Conservation (phyloP, 2,113 vertebrate species). For the Cheirogaleus medius region DNA sequence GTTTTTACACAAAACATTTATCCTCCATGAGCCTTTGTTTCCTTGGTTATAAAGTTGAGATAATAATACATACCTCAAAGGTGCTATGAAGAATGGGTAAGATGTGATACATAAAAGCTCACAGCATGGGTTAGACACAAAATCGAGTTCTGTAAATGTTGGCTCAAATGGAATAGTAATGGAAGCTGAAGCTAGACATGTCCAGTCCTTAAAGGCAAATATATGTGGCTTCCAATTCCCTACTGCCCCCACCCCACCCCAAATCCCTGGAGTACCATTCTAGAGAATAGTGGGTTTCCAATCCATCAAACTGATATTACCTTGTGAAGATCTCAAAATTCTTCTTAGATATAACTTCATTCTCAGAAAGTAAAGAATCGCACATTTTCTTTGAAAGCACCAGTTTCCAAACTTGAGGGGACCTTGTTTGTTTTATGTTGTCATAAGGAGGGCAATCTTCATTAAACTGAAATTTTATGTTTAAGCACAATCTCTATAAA, state of each 20-base stretch:
- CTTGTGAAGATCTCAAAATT: slow-evolving; percentile 9
- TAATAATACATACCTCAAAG: not conserved
- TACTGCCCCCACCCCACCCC: not conserved
- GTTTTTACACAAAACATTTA: not conserved
- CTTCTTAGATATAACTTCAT: not conserved
- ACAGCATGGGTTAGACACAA: not conserved
- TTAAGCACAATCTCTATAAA: not conserved
- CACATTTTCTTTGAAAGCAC: not conserved
- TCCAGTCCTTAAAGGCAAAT: not conserved
- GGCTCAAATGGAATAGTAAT: not conserved
- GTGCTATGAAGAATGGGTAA: not conserved
- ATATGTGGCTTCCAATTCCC: not conserved
- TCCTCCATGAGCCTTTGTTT: not conserved
- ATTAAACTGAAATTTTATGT: slow-evolving; percentile 7
- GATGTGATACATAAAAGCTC: not conserved
- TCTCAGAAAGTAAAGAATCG: not conserved
- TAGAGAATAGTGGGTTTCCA: not conserved
- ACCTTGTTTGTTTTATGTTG: not conserved
- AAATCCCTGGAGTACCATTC: not conserved
- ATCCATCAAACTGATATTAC: not conserved
- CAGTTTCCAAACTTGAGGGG: not conserved
- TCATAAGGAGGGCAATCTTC: not conserved
- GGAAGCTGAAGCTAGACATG: not conserved
- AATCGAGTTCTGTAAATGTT: not conserved
- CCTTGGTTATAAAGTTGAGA: not conserved